These are phyloP conservation scores for Neocrepidodera transversa DNA, from an alignment of 2,888 invertebrate genomes.

Conservation along the genomic window DNA sequence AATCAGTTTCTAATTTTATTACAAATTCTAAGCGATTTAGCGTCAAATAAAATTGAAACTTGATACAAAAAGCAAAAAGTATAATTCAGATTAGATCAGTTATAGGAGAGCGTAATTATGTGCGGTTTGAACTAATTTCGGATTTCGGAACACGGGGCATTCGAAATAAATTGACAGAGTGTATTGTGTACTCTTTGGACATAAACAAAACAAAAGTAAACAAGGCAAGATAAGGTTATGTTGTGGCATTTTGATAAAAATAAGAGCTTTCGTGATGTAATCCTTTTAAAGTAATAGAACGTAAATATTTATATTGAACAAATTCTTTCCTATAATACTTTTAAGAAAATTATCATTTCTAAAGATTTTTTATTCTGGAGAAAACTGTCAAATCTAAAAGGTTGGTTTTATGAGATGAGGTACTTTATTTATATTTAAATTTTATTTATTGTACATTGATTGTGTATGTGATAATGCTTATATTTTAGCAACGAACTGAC, in stretches of 20 bases:
- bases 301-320: slow-evolving; percentile 42
- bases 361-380: slow-evolving; percentile 5
- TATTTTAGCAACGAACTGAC: slow-evolving; percentile 32
- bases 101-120: neutral
- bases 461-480: slow-evolving; percentile 29
- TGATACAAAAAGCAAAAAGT: neutral
- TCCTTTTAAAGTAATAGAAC: slow-evolving; percentile 41
- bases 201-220: slow-evolving; percentile 31
- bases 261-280: slow-evolving; percentile 43
- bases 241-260: slow-evolving; percentile 23
- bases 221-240: slow-evolving; percentile 42
- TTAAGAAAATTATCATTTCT: slow-evolving; percentile 12
- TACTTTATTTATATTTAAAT: slow-evolving; percentile 31
- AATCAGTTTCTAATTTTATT: slow-evolving; percentile 27
- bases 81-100: too few relatives aligned
- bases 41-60: neutral
- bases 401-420: slow-evolving; percentile 31
- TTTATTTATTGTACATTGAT: slow-evolving; percentile 30
- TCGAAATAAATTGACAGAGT: too few relatives aligned
- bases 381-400: slow-evolving; percentile 22
- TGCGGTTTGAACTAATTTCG: neutral
- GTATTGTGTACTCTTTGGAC: too few relatives aligned
- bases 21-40: slow-evolving; percentile 6
- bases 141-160: slow-evolving; percentile 10
- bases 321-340: slow-evolving; percentile 14